These are phyloP conservation scores for Parascotia fuliginaria DNA, from an alignment of 2,888 invertebrate species.

Conservation along the genomic window DNA sequence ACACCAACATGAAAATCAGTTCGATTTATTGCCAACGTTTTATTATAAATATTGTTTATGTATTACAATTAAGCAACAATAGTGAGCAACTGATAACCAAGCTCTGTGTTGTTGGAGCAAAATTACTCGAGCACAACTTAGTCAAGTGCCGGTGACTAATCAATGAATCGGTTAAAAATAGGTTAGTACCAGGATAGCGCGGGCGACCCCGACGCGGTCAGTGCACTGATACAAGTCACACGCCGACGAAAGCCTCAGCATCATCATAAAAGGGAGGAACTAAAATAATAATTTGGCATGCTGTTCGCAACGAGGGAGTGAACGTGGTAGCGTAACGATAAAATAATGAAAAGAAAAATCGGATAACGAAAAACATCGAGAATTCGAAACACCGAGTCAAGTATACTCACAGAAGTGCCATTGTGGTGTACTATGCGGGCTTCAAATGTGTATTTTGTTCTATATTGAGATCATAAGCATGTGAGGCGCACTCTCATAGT, in stretches of 20 bases:
- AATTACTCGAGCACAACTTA: constrained; percentile 24
- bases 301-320: constrained; percentile 85
- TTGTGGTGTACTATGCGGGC: constrained; percentile 64
- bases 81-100: constrained; percentile 14
- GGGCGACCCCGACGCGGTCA: constrained; percentile 81
- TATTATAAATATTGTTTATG: no score
- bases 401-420: constrained; percentile 79
- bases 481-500: constrained; percentile 79
- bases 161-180: constrained; percentile 65
- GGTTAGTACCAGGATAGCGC: constrained; percentile 79
- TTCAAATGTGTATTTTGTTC: constrained; percentile 61
- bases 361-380: constrained; percentile 78
- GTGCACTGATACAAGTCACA: constrained; percentile 80
- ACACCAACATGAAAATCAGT: neutral
- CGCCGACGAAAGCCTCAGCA: constrained; percentile 87
- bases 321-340: constrained; percentile 84
- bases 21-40: constrained; percentile 4
- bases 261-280: constrained; percentile 75
- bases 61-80: neutral
- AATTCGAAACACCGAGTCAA: constrained; percentile 62
- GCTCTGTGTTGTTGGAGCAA: constrained; percentile 10
- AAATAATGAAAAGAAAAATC: constrained; percentile 69
- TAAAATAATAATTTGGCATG: constrained; percentile 84
- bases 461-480: constrained; percentile 75
- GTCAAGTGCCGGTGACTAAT: constrained; percentile 31